Evolutionary conservation across 2,888 invertebrate genomes (phyloP), one percentile per base, ranked within the genome.

Genomic region (Eristalis intricaria): DNA sequence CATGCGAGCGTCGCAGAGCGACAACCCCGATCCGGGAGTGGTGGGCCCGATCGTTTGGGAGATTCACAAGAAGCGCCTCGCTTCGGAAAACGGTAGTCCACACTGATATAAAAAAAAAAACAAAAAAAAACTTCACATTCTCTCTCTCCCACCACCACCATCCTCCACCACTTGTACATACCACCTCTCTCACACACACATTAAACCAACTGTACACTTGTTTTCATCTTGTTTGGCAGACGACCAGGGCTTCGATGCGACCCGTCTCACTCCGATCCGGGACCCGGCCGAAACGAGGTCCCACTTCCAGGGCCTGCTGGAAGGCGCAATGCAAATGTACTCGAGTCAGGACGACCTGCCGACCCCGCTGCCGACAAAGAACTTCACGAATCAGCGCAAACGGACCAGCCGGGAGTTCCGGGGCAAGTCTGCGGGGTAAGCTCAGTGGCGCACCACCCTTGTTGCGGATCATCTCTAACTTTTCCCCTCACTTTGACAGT

Each of bases 11-110:
- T 95, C 96, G 61, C 96, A 96, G 69, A 97, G 97, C 91, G 94
- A 96, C 69, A 96, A 95, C 89, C 95, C 95, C 63, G 97, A 97
- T 93, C 97, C 97, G 0, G 97, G 97, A 0, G 96, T 97, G 4
- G 95, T 97, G 40, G 97, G 97, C 0, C 97, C 97, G 0, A 93
- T 97, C 71, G 97, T 97, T 7, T 97, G 97, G 97, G 96, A 96
- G 91, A 94, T 96, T 80, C 96, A 96, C 90, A 95, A 96, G 90
- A 96, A 96, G 91, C 94, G 95, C 89, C 93, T 96, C 65, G 94
- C 94, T 35, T 75, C 83, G 79, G 90, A 88, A 73, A 90, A 89
- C 86, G 89, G 90, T 89, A 80, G 80, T 89, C 77, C 88, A 83
- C 88, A 88, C 88, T 86, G 80, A 88, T 88, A 81, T 88, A 73